phyloP scores from a whole-genome alignment of 2,113 vertebrate species.

The Otis tarda region DNA sequence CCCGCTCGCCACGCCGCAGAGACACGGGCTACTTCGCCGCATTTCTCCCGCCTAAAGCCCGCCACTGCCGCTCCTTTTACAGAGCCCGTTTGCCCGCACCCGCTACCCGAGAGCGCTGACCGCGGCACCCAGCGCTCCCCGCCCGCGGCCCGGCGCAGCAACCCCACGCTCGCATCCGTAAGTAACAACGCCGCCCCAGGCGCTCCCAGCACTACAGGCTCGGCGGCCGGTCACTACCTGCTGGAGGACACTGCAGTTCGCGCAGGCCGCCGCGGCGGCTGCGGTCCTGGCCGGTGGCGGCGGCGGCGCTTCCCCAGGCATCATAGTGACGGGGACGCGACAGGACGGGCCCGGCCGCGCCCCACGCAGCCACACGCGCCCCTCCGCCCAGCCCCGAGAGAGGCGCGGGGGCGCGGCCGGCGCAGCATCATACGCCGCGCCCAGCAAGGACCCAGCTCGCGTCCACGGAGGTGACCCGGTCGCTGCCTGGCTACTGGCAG shows the following conservation, averaged over 20 bases:
- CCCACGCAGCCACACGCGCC: background rate
- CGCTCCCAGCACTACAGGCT: background rate
- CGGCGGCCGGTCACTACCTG: slow-evolving; percentile 42
- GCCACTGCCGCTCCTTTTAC: background rate
- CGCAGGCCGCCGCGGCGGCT: slow-evolving; percentile 77
- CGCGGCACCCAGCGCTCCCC: background rate
- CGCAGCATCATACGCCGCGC: background rate
- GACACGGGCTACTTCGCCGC: fast-evolving
- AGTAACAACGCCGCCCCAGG: background rate
- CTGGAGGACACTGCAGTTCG: slow-evolving; percentile 87
- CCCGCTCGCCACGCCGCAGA: background rate
- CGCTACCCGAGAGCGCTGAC: fast-evolving
- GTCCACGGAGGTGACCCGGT: fast-evolving
- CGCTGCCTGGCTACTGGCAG: background rate
- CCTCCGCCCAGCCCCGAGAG: fast-evolving
- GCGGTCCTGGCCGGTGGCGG: slow-evolving; percentile 74
- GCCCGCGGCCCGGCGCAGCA: background rate
- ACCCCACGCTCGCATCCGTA: fast-evolving
- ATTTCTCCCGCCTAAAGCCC: too few relatives aligned
- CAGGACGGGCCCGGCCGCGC: background rate
- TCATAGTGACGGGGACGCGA: slow-evolving; percentile 78
- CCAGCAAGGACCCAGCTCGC: background rate
- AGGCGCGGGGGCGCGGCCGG: too few relatives aligned
- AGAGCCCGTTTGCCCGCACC: fast-evolving
- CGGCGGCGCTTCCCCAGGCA: slow-evolving; percentile 88